Base-by-base conservation (phyloP, 2,888 invertebrate species). In the Nemotelus nigrinus region DNA sequence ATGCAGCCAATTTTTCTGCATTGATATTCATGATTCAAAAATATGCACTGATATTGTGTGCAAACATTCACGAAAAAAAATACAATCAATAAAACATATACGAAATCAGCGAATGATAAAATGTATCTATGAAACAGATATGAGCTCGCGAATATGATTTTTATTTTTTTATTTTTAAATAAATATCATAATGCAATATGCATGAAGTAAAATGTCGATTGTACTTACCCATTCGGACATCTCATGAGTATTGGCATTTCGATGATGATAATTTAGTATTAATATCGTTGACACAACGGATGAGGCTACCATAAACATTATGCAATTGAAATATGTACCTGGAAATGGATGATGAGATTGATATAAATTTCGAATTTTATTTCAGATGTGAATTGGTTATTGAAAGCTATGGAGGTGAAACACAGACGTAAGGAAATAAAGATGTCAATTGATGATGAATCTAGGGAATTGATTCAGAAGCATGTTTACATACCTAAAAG, bases 301-400 rank as follows among this genome's bases (percentile, higher is more conserved):
- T 85, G 97, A 96, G 84, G 98, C 97, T 89, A 98, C 98, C 97
- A 98, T 98, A 89, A 98, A 96, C 98, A 98, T 98, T 90, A 98
- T 98, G 90, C 97, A 97, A 91, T 98, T 98, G 92, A 98, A 98
- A 90, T 98, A 98, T 83, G 97, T 97, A 88, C 95, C 95, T 93
- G 70, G 47, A 68, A 70, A 67, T 44, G 57, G 47, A 47, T 57
- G 25, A 55, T n/a, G 45, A 53, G 65, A 53, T 3, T 3, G 7
- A 53, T 43, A 25, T 25, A 25, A 2, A 70, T 70, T 53, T 43
- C 43, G 53, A 10, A 53, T 55, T 55, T 70, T 70, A 41, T 43
- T 41, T 6, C 45, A 60, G 41, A 67, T 48, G 68, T 25, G n/a
- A 50, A n/a, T 48, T 50, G 50, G n/a, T 8, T 68, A 6, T 68